Evolutionary conservation across 1,140 invertebrate species (phyloP), one percentile per base, ranked within the genome.

Genomic region (Ostrea edulis): DNA sequence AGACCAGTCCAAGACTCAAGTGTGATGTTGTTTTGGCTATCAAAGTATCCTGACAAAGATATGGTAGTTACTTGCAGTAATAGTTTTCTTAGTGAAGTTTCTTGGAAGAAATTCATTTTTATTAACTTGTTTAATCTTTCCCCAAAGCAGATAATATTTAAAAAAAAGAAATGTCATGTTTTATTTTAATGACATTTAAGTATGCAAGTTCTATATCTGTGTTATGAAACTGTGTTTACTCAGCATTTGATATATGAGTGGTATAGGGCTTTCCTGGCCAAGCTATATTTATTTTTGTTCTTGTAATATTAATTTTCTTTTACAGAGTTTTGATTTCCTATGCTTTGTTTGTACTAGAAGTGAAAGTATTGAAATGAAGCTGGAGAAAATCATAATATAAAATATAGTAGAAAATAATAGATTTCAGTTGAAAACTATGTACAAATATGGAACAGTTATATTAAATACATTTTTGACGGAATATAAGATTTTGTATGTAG

Each of bases 181-280:
- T 77, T 35, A 77, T 17, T 77, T 77, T 25, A 77, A 25, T 29
- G 68, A 25, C 68, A 77, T 77, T 77, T 2, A 77, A 35, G 22
- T 35, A 12, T 77, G 8, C 25, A 77, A 77, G 68, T 77, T 77
- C 68, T 35, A 35, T 35, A 77, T 25, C 68, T 29, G 25, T 77
- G 68, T 35, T 9, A 29, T 35, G 8, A 11, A 77, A 29, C 29
- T 35, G 9, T 77, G 25, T 29, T 35, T 29, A 77, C 68, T 77
- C 68, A 77, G 68, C 68, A 77, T 1, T 44, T 44, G 35, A 35
- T 29, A 29, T 77, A 77, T 77, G 68, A 77, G 29, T 71, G n/a
- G 5, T 44, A 44, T 77, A 71, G 35, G 68, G 11, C 22, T 71
- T 71, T 14, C 8, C 35, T 77, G 68, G 12, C 68, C 14, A 17